phyloP scores from a whole-genome alignment of 2,113 vertebrate species.

The Cebus imitator region DNA sequence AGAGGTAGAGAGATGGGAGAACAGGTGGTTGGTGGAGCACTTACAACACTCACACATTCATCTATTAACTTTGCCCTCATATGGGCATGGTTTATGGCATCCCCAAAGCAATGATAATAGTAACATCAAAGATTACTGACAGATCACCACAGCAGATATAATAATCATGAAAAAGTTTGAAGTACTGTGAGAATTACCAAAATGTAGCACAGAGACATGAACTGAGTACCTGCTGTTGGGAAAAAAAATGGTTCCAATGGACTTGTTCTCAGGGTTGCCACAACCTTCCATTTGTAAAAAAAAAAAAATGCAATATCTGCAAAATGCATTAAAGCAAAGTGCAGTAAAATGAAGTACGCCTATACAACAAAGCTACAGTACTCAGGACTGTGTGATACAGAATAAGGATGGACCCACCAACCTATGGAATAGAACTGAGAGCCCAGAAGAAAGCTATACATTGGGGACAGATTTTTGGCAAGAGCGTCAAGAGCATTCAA shows the following conservation, averaged over 20 bases:
- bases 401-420: background rate
- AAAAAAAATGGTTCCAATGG: background rate
- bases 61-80: background rate
- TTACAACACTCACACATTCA: background rate
- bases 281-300: background rate
- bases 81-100: background rate
- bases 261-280: background rate
- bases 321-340: background rate
- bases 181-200: background rate
- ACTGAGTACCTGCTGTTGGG: background rate
- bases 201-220: background rate
- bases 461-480: background rate
- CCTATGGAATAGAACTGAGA: background rate
- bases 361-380: background rate
- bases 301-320: background rate
- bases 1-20: background rate
- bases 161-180: background rate
- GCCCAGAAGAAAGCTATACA: background rate
- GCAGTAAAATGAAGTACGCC: background rate
- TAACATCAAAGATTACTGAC: background rate
- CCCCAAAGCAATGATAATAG: background rate
- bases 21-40: background rate
- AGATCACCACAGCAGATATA: background rate
- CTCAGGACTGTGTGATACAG: background rate
- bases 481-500: background rate